Evolutionary conservation across 2,888 invertebrate genomes (phyloP), one percentile per base, ranked within the genome.

Genomic region (Nemurella pictetii): DNA sequence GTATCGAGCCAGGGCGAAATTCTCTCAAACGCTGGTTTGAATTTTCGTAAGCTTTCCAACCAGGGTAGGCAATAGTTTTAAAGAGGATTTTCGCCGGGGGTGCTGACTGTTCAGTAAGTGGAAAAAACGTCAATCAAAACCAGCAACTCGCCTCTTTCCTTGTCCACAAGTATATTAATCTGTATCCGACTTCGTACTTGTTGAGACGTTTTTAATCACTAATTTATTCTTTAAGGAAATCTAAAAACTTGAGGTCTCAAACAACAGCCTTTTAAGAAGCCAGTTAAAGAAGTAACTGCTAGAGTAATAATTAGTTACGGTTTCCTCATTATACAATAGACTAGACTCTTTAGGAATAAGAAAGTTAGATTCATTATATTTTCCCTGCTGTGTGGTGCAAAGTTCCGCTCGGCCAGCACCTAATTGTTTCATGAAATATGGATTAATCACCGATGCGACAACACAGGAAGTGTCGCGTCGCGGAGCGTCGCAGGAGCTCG

Each of bases 381-480:
- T 83, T 75, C 85, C 75, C 85, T 29, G 75, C 29, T n/a, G 32
- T 32, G 84, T 29, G 12, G 77, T 77, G 77, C 55, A 55, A 55
- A 55, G 55, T 55, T 55, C 55, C 83, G 85, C 72, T 84, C 84
- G 83, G 85, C 73, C 78, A 80, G 36, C 75, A 36, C 27, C 84
- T 85, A 85, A 85, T 85, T 85, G 85, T 85, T 85, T 85, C 85
- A 85, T 85, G 85, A 84, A 85, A 85, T 85, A 85, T 85, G 85
- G 84, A 85, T 85, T 83, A 85, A 78, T 26, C 84, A 85, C 80
- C 83, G 83, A 84, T 84, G 85, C 85, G 85, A 84, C 85, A 36
- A 72, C 82, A 25, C 82, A 25, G 82, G 82, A 82, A 72, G 82
- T 82, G 82, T 82, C 82, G 72, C 55, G 82, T 32, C 32, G 32